phyloP scores from a whole-genome alignment of 2,113 vertebrate species.

The Scomber japonicus region DNA sequence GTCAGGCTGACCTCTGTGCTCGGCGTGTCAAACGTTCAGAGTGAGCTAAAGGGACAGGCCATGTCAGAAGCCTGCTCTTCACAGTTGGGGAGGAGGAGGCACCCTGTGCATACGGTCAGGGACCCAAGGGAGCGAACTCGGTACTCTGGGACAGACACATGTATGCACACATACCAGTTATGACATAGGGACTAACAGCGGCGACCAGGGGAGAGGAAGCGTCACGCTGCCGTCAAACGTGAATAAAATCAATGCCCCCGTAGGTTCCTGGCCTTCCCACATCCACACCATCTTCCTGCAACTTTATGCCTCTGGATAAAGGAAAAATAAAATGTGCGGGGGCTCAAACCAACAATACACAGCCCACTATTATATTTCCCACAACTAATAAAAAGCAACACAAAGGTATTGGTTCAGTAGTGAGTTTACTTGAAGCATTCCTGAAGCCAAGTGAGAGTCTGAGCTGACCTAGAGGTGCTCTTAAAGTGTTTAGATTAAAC shows the following conservation, averaged over 20 bases:
- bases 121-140: slow-evolving; percentile 59
- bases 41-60: slow-evolving; percentile 83
- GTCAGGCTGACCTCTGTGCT: slow-evolving; percentile 80
- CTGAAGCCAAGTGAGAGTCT: slow-evolving; percentile 29
- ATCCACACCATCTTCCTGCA: slow-evolving; percentile 49
- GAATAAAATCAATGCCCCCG: slow-evolving; percentile 44
- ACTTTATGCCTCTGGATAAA: slow-evolving; percentile 39
- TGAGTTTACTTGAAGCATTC: slow-evolving; percentile 53
- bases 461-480: slow-evolving; percentile 33
- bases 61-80: slow-evolving; percentile 80
- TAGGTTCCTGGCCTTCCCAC: slow-evolving; percentile 43
- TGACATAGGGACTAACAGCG: slow-evolving; percentile 60
- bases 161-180: slow-evolving; percentile 62
- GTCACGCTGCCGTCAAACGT: slow-evolving; percentile 37
- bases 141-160: slow-evolving; percentile 63
- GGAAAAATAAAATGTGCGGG: slow-evolving; percentile 13
- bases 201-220: slow-evolving; percentile 40
- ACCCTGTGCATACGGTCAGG: slow-evolving; percentile 55
- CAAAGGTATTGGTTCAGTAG: slow-evolving; percentile 5
- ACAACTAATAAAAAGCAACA: slow-evolving; percentile 39
- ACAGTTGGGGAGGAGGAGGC: slow-evolving; percentile 72
- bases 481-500: slow-evolving; percentile 49
- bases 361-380: slow-evolving; percentile 36
- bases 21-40: slow-evolving; percentile 73
- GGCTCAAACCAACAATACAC: slow-evolving; percentile 39